A percentile compares a stretch with the other conserved stretches of the same genome.
Conservation (phyloP, 2,113 vertebrate genomes). For the Bostrychus sinensis region DNA sequence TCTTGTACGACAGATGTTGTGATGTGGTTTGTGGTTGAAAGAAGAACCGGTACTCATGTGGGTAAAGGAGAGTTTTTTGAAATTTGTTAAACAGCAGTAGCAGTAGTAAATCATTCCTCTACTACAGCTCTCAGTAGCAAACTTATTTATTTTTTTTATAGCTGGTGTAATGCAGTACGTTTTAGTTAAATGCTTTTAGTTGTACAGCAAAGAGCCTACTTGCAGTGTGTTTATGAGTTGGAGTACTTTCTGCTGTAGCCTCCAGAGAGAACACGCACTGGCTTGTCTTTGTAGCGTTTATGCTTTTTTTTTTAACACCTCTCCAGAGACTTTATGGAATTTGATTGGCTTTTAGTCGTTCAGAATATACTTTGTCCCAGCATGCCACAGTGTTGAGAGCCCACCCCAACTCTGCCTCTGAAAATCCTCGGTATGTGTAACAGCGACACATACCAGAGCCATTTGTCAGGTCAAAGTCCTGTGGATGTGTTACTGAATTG, state of each 20-base stretch:
- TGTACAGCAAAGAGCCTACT: neutral
- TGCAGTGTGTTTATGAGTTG: constrained; percentile 15
- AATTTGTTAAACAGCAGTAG: neutral
- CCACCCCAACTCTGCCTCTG: constrained; percentile 17
- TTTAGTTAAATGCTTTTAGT: neutral
- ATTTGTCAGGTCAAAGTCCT: constrained; percentile 13
- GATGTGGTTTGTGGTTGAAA: neutral
- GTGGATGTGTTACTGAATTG: constrained; percentile 2
- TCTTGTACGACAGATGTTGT: neutral
- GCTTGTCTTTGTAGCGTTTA: constrained; percentile 48
- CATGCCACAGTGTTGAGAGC: constrained; percentile 44
- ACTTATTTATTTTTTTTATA: neutral
- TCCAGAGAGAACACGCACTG: constrained; percentile 23
- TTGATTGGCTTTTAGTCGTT: constrained; percentile 28
- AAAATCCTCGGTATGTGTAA: constrained; percentile 1
- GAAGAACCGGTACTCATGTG: neutral
- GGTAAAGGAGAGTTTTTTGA: neutral
- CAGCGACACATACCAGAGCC: constrained; percentile 26
- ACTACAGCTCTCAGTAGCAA: neutral
- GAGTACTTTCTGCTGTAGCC: neutral
- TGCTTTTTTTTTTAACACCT: constrained; percentile 21
- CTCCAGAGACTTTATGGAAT: constrained; percentile 23
- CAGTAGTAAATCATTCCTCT: neutral
- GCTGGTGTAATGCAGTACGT: too few species aligned
- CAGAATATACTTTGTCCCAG: constrained; percentile 45